A percentile compares a stretch with the other conserved stretches of the same genome.
Evolutionary conservation across 1,140 invertebrate species (phyloP).

Genomic region (Diplogasteroides magnus): DNA sequence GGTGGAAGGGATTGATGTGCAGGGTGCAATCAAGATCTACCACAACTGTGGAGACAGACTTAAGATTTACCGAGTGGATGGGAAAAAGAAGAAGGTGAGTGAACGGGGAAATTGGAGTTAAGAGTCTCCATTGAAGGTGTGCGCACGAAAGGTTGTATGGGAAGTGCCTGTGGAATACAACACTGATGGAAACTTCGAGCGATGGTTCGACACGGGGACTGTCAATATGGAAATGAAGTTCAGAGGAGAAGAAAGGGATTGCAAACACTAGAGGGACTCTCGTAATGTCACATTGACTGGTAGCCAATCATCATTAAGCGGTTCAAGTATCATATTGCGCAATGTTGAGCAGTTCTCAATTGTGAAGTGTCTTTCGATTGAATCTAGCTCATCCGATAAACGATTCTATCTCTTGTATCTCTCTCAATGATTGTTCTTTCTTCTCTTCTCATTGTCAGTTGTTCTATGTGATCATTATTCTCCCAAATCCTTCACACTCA

Average conservation of each 20-base stretch:
- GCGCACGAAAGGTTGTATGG: not conserved
- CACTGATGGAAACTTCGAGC: not conserved
- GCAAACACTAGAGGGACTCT: not conserved
- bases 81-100: not conserved
- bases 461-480: no score
- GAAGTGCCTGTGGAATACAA: not conserved
- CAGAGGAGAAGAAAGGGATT: not conserved
- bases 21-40: not conserved
- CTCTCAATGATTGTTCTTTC: no score
- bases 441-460: no score
- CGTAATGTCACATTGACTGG: not conserved
- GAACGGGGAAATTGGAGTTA: not conserved
- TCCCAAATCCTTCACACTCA: no score
- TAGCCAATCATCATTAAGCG: no score
- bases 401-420: no score
- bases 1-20: not conserved
- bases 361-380: no score
- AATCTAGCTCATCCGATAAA: no score
- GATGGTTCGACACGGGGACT: not conserved
- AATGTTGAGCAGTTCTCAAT: no score
- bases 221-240: not conserved
- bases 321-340: not conserved
- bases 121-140: not conserved
- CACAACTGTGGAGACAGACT: not conserved
- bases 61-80: not conserved